These are phyloP conservation scores for Orthosia incerta DNA, from an alignment of 2,888 invertebrate species.

Conservation along the genomic window DNA sequence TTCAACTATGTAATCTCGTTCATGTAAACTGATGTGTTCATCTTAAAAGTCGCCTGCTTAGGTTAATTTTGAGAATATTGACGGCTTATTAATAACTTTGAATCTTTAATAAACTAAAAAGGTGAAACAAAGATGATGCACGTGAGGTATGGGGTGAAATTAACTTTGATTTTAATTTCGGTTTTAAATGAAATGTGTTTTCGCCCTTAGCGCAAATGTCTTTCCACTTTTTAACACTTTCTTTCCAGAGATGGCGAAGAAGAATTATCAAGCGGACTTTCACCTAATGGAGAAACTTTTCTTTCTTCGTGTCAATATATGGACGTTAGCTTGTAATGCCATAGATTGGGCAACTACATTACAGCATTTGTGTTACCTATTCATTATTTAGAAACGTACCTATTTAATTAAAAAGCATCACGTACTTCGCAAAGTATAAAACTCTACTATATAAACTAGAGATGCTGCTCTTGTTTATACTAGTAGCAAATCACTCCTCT, in stretches of 20 bases:
- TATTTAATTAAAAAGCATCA: constrained; percentile 4
- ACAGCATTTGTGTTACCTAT: too few species aligned
- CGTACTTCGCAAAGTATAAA: background rate
- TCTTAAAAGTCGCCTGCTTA: constrained; percentile 8
- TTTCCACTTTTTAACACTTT: too few species aligned
- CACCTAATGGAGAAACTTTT: too few species aligned
- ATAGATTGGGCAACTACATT: too few species aligned
- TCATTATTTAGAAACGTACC: background rate
- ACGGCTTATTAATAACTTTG: constrained; percentile 3
- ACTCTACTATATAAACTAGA: constrained; percentile 12
- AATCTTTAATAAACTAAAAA: background rate
- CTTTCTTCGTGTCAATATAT: too few species aligned
- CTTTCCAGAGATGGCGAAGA: too few species aligned
- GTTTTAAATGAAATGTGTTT: background rate
- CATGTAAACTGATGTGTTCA: constrained; percentile 9
- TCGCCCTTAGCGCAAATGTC: too few species aligned
- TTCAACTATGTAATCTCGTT: constrained; percentile 6
- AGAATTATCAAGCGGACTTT: too few species aligned
- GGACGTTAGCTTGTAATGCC: too few species aligned
- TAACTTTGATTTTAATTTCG: background rate
- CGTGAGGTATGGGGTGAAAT: too few species aligned
- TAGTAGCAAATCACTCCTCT: background rate
- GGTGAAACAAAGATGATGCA: constrained; percentile 1
- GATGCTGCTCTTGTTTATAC: background rate
- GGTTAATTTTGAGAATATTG: constrained; percentile 3